Conservation (phyloP, 2,797 vertebrate species). For the Ceryle rudis region DNA sequence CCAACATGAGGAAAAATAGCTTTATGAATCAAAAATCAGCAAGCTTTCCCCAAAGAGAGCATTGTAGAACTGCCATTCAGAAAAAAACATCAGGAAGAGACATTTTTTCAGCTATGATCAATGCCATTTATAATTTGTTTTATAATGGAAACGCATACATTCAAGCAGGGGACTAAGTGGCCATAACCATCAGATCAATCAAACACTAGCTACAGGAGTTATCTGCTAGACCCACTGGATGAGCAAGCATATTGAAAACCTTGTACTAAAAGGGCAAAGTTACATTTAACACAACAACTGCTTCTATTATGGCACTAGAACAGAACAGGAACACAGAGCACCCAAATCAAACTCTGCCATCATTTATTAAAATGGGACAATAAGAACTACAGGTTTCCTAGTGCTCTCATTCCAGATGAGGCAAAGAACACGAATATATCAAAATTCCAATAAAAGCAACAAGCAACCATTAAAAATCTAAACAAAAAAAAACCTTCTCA, state of each 20-base stretch:
- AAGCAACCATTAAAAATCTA: neutral
- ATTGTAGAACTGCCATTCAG: constrained; percentile 5
- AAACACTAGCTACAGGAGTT: neutral
- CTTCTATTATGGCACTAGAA: constrained; percentile 23
- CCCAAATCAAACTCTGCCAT: constrained; percentile 17
- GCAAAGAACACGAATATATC: neutral
- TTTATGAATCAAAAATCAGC: constrained; percentile 27
- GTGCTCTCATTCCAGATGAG: neutral
- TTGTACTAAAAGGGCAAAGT: neutral
- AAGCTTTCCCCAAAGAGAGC: constrained; percentile 2
- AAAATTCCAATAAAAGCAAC: neutral
- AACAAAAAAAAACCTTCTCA: neutral
- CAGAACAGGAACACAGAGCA: constrained; percentile 14
- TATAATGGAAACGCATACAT: neutral
- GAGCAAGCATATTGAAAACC: neutral
- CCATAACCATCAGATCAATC: neutral
- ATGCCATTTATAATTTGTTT: neutral
- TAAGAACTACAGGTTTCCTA: neutral
- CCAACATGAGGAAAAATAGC: constrained; percentile 36
- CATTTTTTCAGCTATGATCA: neutral
- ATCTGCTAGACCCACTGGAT: neutral
- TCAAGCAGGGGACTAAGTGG: neutral
- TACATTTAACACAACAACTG: constrained; percentile 11
- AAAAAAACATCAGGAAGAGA: neutral
- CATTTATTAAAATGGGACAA: constrained; percentile 22